Percentiles rank a stretch among this genome's conserved stretches.
These are phyloP conservation scores for Plotosus lineatus DNA, from an alignment of 2,113 vertebrate species.

Conservation along the genomic window DNA sequence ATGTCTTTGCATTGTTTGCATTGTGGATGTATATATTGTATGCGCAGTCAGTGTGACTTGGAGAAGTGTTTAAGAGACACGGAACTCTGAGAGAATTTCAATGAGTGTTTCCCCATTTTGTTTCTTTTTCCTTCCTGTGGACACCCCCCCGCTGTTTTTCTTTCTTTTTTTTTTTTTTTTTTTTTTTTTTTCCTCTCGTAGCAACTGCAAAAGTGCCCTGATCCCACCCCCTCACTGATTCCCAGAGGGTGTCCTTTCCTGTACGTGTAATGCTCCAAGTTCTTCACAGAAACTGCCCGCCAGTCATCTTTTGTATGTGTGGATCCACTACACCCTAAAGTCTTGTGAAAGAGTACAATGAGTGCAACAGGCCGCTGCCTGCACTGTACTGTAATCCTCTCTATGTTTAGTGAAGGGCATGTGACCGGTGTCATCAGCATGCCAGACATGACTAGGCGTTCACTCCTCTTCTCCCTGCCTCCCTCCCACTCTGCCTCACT, in stretches of 20 bases:
- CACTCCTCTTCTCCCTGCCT: constrained; percentile 25
- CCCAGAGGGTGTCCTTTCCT: constrained; percentile 25
- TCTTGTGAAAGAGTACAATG: constrained; percentile 46
- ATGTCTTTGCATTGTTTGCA: constrained; percentile 20
- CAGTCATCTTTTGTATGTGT: background rate
- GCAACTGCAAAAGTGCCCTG: constrained; percentile 39
- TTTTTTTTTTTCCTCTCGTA: constrained; percentile 35
- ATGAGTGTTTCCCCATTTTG: background rate
- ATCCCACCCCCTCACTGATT: constrained; percentile 5
- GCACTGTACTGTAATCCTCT: constrained; percentile 50
- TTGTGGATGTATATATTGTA: background rate
- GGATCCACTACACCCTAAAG: constrained; percentile 22
- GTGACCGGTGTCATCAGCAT: constrained; percentile 48
- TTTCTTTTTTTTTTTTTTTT: constrained; percentile 1
- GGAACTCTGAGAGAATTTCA: background rate
- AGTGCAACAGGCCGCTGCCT: constrained; percentile 40
- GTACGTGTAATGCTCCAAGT: constrained; percentile 6
- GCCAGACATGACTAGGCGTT: constrained; percentile 40
- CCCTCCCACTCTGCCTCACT: constrained; percentile 28
- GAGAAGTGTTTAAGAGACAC: background rate
- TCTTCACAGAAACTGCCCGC: background rate
- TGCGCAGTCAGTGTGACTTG: background rate
- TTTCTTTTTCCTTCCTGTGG: background rate
- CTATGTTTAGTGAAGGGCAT: constrained; percentile 54
- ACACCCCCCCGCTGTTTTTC: constrained; percentile 52